A percentile compares a stretch with the other conserved stretches of the same genome.
These are phyloP conservation scores for Drosophila kepulauana DNA, from an alignment of 1,140 invertebrate genomes.

Conservation along the genomic window DNA sequence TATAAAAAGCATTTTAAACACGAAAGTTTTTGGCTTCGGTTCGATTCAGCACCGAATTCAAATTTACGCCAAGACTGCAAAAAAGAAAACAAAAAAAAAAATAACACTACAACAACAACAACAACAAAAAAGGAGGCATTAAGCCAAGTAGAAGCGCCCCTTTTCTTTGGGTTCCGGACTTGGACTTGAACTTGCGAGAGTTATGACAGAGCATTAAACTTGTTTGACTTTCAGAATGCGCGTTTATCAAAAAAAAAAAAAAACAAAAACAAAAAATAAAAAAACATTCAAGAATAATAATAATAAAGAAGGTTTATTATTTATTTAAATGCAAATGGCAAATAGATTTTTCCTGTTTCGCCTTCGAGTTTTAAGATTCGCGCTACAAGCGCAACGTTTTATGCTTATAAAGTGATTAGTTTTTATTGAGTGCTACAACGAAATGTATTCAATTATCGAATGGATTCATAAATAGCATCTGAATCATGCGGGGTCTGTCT, in stretches of 20 bases:
- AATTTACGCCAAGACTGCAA: conserved; percentile 48
- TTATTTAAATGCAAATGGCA: conserved; percentile 78
- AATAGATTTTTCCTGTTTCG: conserved; percentile 69
- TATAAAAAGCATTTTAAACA: conserved; percentile 50
- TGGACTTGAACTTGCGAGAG: conserved; percentile 25
- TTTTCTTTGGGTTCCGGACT: conserved; percentile 49
- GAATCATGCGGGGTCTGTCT: conserved; percentile 57
- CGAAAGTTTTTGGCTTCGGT: conserved; percentile 35
- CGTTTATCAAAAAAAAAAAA: conserved; percentile 32
- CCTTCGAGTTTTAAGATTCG: conserved; percentile 25
- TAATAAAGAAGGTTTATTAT: conserved; percentile 54
- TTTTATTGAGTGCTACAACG: conserved; percentile 41
- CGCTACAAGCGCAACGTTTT: conserved; percentile 13
- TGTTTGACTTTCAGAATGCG: conserved; percentile 55
- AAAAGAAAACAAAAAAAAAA: conserved; percentile 25
- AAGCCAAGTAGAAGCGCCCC: conserved; percentile 54
- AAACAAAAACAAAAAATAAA: conserved; percentile 9
- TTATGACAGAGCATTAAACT: conserved; percentile 62
- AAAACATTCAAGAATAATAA: conserved; percentile 3
- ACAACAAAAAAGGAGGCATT: conserved; percentile 29
- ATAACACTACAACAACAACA: conserved; percentile 14
- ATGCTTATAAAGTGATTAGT: conserved; percentile 33
- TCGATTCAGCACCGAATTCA: conserved; percentile 27
- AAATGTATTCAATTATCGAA: conserved; percentile 55
- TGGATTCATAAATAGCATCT: conserved; percentile 52